Conservation (phyloP, 2,113 vertebrate genomes). For the Proterorhinus semilunaris region DNA sequence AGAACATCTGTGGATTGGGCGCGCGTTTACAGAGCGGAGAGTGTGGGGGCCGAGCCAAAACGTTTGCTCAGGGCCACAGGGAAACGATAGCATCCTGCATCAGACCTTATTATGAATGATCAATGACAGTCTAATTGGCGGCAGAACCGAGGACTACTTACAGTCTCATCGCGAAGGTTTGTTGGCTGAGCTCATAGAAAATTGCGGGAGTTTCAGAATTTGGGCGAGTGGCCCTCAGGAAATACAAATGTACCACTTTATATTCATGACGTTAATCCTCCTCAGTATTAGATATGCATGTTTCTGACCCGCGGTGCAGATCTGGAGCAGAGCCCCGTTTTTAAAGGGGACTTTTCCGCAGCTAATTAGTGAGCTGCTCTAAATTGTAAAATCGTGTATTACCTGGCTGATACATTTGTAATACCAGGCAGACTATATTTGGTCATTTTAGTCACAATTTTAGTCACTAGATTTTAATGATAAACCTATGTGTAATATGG, state of each 20-base stretch:
- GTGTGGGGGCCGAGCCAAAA: background rate
- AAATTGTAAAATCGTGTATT: background rate
- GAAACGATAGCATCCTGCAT: conserved; percentile 18
- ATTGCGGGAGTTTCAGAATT: conserved; percentile 10
- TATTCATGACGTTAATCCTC: conserved; percentile 13
- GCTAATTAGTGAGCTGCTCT: conserved; percentile 3
- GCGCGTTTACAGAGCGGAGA: conserved; percentile 11
- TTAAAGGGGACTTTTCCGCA: background rate
- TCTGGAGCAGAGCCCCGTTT: background rate
- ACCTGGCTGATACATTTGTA: background rate
- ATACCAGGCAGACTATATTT: background rate
- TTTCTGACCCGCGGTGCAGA: conserved; percentile 2
- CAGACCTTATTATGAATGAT: conserved; percentile 43
- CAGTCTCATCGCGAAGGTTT: conserved; percentile 15
- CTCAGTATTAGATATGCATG: conserved; percentile 4
- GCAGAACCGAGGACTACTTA: conserved; percentile 15
- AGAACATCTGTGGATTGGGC: conserved; percentile 43
- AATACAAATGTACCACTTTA: conserved; percentile 6
- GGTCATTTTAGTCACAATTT: background rate
- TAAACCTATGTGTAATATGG: background rate
- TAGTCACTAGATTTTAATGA: background rate
- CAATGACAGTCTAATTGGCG: conserved; percentile 32
- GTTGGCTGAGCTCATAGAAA: conserved; percentile 17
- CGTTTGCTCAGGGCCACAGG: conserved; percentile 23
- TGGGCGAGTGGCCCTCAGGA: conserved; percentile 6